Base-by-base conservation (phyloP, 2,113 vertebrate species). In the Lutjanus erythropterus region DNA sequence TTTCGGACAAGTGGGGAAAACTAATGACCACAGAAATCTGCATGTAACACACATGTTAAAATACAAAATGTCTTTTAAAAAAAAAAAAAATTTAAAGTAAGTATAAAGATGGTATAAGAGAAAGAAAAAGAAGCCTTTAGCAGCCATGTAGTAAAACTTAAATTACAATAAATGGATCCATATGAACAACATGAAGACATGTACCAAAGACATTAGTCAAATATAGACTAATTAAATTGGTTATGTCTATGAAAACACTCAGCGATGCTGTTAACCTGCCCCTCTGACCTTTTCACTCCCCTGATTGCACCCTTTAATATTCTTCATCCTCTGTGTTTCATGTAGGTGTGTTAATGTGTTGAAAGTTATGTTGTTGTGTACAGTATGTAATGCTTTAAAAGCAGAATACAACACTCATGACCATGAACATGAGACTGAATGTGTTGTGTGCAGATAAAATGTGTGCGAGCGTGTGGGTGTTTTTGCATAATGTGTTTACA, bases 231-330 rank as follows among this genome's bases (percentile, higher is more conserved):
- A 31, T 23, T 19, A 9, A 23, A 25, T 15, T 58, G 5, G 29
- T 49, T 9, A 37, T 21, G 12, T 60, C 42, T n/a, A 8, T 67
- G 27, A 33, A 31, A 69, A 69, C 33, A 10, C 31, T 62, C 25
- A 5, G n/a, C 39, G 65, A 71, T 68, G 46, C 46, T 56, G 33
- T 58, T 62, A 23, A 42, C 21, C 29, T 49, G 18, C 19, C 73
- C 73, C 80, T 29, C 46, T 46, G 21, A 70, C 61, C 42, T 75
- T 55, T 52, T 23, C 39, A 29, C 52, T 72, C 23, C 56, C 70
- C 61, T 77, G 53, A 87, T 94, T 94, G 92, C 95, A 94, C 94
- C 94, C 60, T 95, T 95, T 95, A 95, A 95, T 95, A 90, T 81
- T 69, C 59, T 14, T 52, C 71, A 76, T 84, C 61, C 37, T 89